These are phyloP conservation scores for Parochlus steinenii DNA, from an alignment of 2,888 invertebrate genomes.

Conservation along the genomic window DNA sequence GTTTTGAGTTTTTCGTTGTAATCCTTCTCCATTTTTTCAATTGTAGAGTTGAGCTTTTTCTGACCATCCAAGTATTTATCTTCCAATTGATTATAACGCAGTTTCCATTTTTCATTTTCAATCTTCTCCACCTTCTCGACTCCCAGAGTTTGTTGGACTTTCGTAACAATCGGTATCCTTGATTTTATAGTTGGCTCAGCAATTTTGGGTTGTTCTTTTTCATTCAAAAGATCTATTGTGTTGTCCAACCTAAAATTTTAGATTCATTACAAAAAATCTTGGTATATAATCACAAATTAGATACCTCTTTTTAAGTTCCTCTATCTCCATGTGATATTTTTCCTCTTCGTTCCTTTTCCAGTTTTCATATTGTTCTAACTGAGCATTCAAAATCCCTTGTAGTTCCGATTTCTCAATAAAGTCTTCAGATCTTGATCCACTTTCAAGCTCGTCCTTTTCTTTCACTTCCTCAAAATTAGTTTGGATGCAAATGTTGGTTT, in stretches of 20 bases:
- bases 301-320: slow-evolving; percentile 12
- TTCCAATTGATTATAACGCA: slow-evolving; percentile 1
- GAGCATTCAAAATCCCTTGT: slow-evolving; percentile 9
- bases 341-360: slow-evolving; percentile 9
- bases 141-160: too few relatives aligned
- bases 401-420: background rate
- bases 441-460: slow-evolving; percentile 14
- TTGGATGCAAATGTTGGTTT: slow-evolving; percentile 14
- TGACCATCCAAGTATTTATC: background rate
- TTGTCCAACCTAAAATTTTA: slow-evolving; percentile 13
- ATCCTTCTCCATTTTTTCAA: slow-evolving; percentile 9
- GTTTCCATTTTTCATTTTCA: slow-evolving; percentile 10
- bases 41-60: background rate
- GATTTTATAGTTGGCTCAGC: slow-evolving; percentile 4
- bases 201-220: background rate
- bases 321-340: slow-evolving; percentile 10
- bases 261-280: too few relatives aligned
- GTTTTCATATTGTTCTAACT: slow-evolving; percentile 11
- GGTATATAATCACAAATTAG: too few relatives aligned
- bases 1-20: slow-evolving; percentile 11
- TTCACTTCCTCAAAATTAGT: slow-evolving; percentile 16
- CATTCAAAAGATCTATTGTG: background rate
- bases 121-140: background rate
- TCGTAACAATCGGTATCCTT: too few relatives aligned
- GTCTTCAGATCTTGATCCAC: too few relatives aligned